Evolutionary conservation across 2,888 invertebrate species (phyloP), one percentile per base, ranked within the genome.

Genomic region (Caenorhabditis sp.): DNA sequence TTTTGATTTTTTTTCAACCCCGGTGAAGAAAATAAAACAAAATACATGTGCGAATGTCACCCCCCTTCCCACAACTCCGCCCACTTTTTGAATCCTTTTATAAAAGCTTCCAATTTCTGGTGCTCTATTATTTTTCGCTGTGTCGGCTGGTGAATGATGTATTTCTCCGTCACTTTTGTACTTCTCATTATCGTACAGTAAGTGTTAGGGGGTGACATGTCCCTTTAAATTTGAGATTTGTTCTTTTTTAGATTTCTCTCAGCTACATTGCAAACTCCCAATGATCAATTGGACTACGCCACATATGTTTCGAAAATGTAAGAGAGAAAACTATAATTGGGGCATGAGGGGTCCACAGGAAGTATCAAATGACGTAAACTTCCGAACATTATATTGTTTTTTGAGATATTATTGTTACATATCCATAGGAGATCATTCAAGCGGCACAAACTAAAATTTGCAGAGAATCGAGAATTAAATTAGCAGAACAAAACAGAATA

Each of bases 171-270:
- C 25, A 63, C 70, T 25, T 38, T 71, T 23, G 20, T 67, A 49
- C 59, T 67, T 49, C 63, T 71, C 27, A 27, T 71, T 52, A 63
- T 67, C 59, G 67, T 67, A 59, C 70, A 71, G 70, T 71, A 43
- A 67, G 70, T 71, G 10, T 21, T 21, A 36, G n/a, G n/a, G n/a
- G n/a, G n/a, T n/a, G n/a, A n/a, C n/a, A n/a, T n/a, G n/a, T n/a
- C n/a, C 8, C 31, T 36, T n/a, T 36, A 60, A 65, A 59, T 38
- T 38, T 65, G 59, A 12, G 21, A 57, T 49, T 49, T 12, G 20
- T 57, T 25, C 36, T 52, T 60, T 65, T 71, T 43, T 63, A 71
- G 71, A 67, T 17, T 67, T 52, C 59, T 70, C 59, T 59, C 59
- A 31, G 70, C 70, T 7, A 66, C 71, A 21, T 49, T 27, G 52